phyloP scores from a whole-genome alignment of 2,797 vertebrate species.

The Takifugu rubripes region DNA sequence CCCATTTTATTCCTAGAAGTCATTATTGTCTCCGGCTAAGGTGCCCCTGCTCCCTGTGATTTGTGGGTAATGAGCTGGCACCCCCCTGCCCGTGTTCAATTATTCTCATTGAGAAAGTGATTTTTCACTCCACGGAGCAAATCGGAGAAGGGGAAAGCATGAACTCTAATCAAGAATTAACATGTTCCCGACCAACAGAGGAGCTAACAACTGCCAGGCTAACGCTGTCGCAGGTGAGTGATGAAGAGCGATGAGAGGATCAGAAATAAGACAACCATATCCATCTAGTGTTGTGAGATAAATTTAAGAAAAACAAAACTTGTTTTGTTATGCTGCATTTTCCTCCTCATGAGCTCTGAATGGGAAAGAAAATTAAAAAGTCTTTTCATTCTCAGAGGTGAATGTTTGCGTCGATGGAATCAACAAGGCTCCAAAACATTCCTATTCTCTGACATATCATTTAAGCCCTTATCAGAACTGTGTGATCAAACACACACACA shows the following conservation, averaged over 20 bases:
- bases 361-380: too few species aligned
- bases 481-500: too few species aligned
- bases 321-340: too few species aligned
- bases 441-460: too few species aligned
- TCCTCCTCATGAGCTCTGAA: too few species aligned
- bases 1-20: conserved; percentile 72
- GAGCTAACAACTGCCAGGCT: conserved; percentile 11
- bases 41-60: conserved; percentile 71
- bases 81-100: conserved; percentile 76
- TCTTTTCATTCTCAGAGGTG: too few species aligned
- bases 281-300: too few species aligned
- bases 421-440: too few species aligned
- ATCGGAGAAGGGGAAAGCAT: conserved; percentile 65
- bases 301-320: too few species aligned
- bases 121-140: conserved; percentile 79
- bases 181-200: conserved; percentile 58
- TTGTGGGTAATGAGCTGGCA: conserved; percentile 81
- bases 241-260: background rate
- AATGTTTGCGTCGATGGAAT: too few species aligned
- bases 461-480: too few species aligned
- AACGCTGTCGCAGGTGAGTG: conserved; percentile 10
- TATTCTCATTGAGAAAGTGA: conserved; percentile 82
- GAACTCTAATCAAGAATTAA: conserved; percentile 78
- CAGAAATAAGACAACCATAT: background rate
- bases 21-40: conserved; percentile 76